A percentile compares a stretch with the other conserved stretches of the same genome.
phyloP scores from a whole-genome alignment of 2,888 invertebrate species.

The Rhodophaea formosa region DNA sequence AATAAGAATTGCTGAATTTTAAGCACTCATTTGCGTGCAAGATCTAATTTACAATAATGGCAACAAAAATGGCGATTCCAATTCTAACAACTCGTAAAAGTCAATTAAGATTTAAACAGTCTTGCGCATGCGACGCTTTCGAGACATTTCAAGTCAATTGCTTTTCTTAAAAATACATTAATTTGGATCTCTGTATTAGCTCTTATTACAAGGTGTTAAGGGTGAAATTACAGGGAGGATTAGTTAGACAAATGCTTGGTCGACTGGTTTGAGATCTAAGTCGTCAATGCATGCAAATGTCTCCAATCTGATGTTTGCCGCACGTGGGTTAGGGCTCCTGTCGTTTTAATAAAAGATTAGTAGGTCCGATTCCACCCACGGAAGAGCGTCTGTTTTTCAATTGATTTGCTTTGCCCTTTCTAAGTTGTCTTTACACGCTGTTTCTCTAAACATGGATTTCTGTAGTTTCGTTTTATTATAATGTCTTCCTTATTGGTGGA shows the following conservation, averaged over 20 bases:
- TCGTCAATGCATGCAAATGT: constrained; percentile 76
- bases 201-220: constrained; percentile 29
- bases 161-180: constrained; percentile 15
- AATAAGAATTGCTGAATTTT: constrained; percentile 21
- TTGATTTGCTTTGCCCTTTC: constrained; percentile 35
- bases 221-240: constrained; percentile 24
- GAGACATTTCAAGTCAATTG: constrained; percentile 35
- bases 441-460: background rate
- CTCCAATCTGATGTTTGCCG: constrained; percentile 59
- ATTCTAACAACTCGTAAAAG: constrained; percentile 71
- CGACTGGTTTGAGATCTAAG: constrained; percentile 53
- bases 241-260: constrained; percentile 35
- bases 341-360: constrained; percentile 69
- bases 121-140: constrained; percentile 51
- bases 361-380: constrained; percentile 69
- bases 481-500: background rate
- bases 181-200: background rate
- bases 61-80: constrained; percentile 49
- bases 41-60: constrained; percentile 72
- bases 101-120: constrained; percentile 73
- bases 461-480: background rate
- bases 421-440: background rate
- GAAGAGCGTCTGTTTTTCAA: constrained; percentile 51
- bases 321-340: constrained; percentile 71
- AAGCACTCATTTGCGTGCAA: constrained; percentile 60